Base-by-base conservation (phyloP, 2,888 invertebrate genomes). In the Luperina nickerlii region DNA sequence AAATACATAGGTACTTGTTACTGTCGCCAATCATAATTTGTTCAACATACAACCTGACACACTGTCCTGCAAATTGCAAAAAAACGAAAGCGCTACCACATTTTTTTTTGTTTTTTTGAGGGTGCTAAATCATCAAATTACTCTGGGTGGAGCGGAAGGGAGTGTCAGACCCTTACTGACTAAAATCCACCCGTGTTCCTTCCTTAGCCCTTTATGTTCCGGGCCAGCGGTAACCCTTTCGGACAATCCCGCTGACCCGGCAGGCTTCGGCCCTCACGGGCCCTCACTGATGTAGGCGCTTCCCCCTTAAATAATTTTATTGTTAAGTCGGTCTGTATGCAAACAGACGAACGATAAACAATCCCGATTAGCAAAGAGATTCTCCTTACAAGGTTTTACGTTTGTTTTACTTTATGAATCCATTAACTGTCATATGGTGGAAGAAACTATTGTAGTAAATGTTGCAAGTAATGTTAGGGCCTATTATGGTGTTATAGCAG, bases 401-500 rank as follows among this genome's bases (percentile, higher is more conserved):
- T 88, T 82, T 89, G 90, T 90, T 91, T 91, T 87, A 88, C 83
- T 94, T 94, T 93, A 93, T 92, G 89, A 85, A 90, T 82, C 89
- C 86, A 92, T 93, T 91, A 92, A 86, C 63, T 89, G 77, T 82
- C 74, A 20, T 32, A 48, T 45, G 45, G 38, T 68, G 57, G 65
- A 82, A 45, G 11, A 11, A 70, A 74, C 84, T 54, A 81, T 88
- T 88, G 88, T 84, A 79, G 74, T 67, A 81, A 67, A 82, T 82
- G 81, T 79, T 60, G 20, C 75, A 71, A 74, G 51, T 70, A 66
- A 78, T 80, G 68, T 81, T 74, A 60, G 20, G 27, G 70, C 75
- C 63, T 45, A 67, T 51, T 80, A 66, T 60, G 87, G 81, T 71
- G 51, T 79, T 78, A 82, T 74, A 32, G 27, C 69, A 66, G 15